Conservation (phyloP, 2,797 vertebrate species). For the Xiphorhynchus erythropygius region DNA sequence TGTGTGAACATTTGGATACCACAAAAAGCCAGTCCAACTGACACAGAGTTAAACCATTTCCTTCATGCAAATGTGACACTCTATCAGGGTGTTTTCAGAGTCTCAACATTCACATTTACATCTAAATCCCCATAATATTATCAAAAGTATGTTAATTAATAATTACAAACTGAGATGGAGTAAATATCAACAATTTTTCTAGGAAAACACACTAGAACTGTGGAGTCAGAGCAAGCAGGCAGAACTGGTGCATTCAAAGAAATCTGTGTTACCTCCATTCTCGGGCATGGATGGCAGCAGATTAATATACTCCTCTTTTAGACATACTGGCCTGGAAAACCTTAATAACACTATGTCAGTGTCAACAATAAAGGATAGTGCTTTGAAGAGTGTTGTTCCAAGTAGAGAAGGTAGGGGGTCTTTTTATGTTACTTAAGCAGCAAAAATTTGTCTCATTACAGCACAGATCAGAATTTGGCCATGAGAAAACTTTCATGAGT, state of each 20-base stretch:
- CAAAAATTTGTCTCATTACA: neutral
- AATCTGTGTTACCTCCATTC: neutral
- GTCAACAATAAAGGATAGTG: neutral
- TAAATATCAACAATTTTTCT: neutral
- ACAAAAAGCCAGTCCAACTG: neutral
- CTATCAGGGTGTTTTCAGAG: neutral
- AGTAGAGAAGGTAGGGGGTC: neutral
- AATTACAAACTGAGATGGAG: neutral
- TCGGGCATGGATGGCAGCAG: neutral
- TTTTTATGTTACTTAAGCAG: neutral
- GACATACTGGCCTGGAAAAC: neutral
- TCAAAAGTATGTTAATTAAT: neutral
- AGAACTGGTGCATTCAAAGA: neutral
- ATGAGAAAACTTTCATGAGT: neutral
- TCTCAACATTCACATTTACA: neutral
- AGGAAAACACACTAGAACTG: neutral
- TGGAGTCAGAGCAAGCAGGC: neutral
- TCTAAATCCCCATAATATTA: neutral
- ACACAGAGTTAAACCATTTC: neutral
- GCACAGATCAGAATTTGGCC: neutral
- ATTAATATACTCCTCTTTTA: neutral
- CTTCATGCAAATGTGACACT: neutral
- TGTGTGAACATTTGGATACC: neutral
- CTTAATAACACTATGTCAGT: neutral
- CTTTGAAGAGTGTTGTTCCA: neutral